phyloP scores from a whole-genome alignment of 2,797 vertebrate genomes.

The Poeciliopsis infans region DNA sequence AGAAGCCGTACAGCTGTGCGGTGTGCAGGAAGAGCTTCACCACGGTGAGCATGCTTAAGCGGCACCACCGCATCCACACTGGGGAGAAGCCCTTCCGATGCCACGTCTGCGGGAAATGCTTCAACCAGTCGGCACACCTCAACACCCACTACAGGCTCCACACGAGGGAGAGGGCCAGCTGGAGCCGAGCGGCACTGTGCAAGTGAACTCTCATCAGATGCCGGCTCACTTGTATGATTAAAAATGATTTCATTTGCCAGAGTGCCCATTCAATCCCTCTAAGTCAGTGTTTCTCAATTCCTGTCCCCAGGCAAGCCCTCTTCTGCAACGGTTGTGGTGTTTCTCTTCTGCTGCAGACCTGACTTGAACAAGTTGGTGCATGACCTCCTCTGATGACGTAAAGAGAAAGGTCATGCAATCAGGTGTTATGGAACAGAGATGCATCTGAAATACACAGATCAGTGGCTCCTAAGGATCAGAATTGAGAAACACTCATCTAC shows the following conservation, averaged over 20 bases:
- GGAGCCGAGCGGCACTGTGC: constrained; percentile 35
- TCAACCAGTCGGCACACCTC: constrained; percentile 78
- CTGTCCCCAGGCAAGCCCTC: too few relatives aligned
- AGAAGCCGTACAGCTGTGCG: constrained; percentile 73
- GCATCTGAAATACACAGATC: too few relatives aligned
- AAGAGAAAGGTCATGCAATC: too few relatives aligned
- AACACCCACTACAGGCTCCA: constrained; percentile 79
- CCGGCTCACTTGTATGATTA: neutral
- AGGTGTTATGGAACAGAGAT: too few relatives aligned
- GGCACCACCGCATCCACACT: constrained; percentile 78
- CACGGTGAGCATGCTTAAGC: constrained; percentile 75
- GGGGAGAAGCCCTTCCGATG: constrained; percentile 78
- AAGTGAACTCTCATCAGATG: neutral
- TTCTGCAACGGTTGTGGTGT: too few relatives aligned
- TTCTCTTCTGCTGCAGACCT: too few relatives aligned
- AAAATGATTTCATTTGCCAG: neutral
- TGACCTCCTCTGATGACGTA: too few relatives aligned
- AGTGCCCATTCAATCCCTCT: neutral
- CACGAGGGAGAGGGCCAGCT: constrained; percentile 61
- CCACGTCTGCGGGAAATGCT: constrained; percentile 76
- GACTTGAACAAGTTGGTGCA: too few relatives aligned
- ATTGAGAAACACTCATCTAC: neutral
- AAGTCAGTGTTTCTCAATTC: neutral
- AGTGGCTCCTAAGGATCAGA: too few relatives aligned
- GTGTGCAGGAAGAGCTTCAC: constrained; percentile 79